Conservation (phyloP, 1,140 invertebrate genomes). For the Ceratoteleas bidentatus region DNA sequence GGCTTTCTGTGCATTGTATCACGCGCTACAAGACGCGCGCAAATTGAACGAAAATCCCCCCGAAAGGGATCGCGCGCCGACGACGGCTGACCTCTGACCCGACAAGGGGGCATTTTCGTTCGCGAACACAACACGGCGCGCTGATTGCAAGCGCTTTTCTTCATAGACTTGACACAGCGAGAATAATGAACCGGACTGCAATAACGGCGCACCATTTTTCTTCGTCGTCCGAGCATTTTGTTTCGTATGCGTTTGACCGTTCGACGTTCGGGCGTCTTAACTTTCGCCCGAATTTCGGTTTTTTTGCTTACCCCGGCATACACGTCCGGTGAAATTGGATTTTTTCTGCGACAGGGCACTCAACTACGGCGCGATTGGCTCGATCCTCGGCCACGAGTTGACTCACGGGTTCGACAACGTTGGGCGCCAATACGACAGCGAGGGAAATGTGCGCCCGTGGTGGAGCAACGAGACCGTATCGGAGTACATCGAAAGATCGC, state of each 20-base stretch:
- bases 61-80: background rate
- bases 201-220: conserved; percentile 41
- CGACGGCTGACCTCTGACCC: conserved; percentile 17
- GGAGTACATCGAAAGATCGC: conserved; percentile 87
- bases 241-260: conserved; percentile 22
- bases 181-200: conserved; percentile 32
- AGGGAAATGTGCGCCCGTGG: conserved; percentile 90
- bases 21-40: conserved; percentile 41
- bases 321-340: conserved; percentile 35
- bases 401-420: conserved; percentile 93
- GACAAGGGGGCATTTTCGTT: conserved; percentile 26
- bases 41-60: conserved; percentile 56
- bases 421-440: conserved; percentile 87
- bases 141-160: conserved; percentile 8
- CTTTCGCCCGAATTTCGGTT: conserved; percentile 20
- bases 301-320: background rate
- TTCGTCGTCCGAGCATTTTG: conserved; percentile 8
- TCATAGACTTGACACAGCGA: background rate
- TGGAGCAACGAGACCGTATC: conserved; percentile 90
- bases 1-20: conserved; percentile 36
- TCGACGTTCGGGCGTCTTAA: conserved; percentile 1
- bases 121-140: background rate
- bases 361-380: conserved; percentile 93
- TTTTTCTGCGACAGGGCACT: conserved; percentile 83
- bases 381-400: conserved; percentile 91